These are phyloP conservation scores for Drosophila eugracilis DNA, from an alignment of 1,140 invertebrate genomes.

Conservation along the genomic window DNA sequence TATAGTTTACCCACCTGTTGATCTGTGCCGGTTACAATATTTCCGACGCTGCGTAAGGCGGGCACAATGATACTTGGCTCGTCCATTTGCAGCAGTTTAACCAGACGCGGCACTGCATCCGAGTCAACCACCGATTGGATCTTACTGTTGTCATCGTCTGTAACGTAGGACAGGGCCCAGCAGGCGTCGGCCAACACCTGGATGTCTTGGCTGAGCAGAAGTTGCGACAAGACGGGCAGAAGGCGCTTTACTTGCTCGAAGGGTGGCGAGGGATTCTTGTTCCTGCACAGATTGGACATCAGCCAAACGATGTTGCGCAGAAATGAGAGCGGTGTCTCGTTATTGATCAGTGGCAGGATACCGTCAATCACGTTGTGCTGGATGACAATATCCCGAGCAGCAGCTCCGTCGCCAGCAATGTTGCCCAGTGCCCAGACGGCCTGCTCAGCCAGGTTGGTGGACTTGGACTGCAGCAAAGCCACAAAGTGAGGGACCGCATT, in stretches of 20 bases:
- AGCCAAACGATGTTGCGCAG: slow-evolving; percentile 93
- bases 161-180: slow-evolving; percentile 98
- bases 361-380: slow-evolving; percentile 87
- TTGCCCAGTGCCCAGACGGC: slow-evolving; percentile 99
- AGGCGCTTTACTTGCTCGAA: slow-evolving; percentile 92
- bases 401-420: slow-evolving; percentile 96
- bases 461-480: slow-evolving; percentile 89
- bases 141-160: slow-evolving; percentile 96
- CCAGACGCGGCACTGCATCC: slow-evolving; percentile 90
- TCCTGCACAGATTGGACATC: slow-evolving; percentile 96
- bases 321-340: slow-evolving; percentile 86
- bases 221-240: slow-evolving; percentile 91
- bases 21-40: slow-evolving; percentile 94
- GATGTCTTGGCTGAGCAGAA: slow-evolving; percentile 91
- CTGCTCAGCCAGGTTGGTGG: slow-evolving; percentile 95
- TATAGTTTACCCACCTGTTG: slow-evolving; percentile 86
- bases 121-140: slow-evolving; percentile 93
- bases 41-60: slow-evolving; percentile 94
- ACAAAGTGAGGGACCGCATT: slow-evolving; percentile 96
- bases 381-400: slow-evolving; percentile 91
- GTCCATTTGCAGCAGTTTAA: slow-evolving; percentile 90
- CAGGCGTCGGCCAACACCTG: slow-evolving; percentile 96
- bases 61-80: slow-evolving; percentile 94
- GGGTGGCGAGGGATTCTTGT: slow-evolving; percentile 94
- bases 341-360: slow-evolving; percentile 88